phyloP scores from a whole-genome alignment of 1,140 invertebrate species.

The Sminthurides bifidus region DNA sequence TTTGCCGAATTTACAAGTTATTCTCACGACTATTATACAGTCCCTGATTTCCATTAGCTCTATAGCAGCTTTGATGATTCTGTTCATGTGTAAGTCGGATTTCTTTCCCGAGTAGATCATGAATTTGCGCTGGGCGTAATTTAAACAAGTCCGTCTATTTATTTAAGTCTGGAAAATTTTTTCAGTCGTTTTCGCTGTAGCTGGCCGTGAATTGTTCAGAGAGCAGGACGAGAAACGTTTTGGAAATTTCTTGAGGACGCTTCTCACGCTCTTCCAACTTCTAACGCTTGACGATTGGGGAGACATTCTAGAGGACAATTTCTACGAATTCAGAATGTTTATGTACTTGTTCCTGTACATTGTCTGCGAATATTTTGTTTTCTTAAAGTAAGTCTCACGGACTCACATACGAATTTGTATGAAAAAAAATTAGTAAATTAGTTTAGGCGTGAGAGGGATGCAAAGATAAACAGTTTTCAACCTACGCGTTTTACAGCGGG shows the following conservation, averaged over 20 bases:
- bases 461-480: not conserved
- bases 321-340: constrained; percentile 25
- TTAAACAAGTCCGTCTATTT: too few species aligned
- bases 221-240: constrained; percentile 27
- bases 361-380: constrained; percentile 35
- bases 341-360: constrained; percentile 33
- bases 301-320: constrained; percentile 7
- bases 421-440: not conserved
- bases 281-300: constrained; percentile 31
- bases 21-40: constrained; percentile 33
- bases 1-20: constrained; percentile 34
- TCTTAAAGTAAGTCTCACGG: constrained; percentile 31
- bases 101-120: too few species aligned
- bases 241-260: constrained; percentile 30
- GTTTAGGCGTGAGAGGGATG: not conserved
- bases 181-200: constrained; percentile 34
- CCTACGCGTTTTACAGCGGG: not conserved
- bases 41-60: constrained; percentile 34
- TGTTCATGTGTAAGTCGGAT: constrained; percentile 33
- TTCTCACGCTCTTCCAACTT: constrained; percentile 34
- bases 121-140: not conserved
- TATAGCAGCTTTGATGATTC: constrained; percentile 33
- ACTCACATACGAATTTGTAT: not conserved
- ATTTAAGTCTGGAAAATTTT: not conserved
- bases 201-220: constrained; percentile 33